phyloP scores from a whole-genome alignment of 2,797 vertebrate genomes.

The Acomys russatus region DNA sequence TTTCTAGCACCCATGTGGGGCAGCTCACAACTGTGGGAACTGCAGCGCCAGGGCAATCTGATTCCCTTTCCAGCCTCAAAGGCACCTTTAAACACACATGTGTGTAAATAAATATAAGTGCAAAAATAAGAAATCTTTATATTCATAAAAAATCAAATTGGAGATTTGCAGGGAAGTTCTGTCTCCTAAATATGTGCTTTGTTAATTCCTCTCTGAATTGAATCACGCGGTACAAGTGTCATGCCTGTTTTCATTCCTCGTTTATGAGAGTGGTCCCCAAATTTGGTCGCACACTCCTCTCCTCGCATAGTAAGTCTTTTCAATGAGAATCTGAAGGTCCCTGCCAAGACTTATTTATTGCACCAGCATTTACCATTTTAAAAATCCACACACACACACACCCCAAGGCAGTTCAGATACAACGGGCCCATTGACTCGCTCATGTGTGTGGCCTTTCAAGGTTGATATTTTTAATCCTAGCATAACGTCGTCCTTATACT shows the following conservation, averaged over 20 bases:
- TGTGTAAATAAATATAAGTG: neutral
- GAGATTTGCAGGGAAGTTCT: neutral
- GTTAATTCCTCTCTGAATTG: neutral
- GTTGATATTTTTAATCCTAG: slow-evolving; percentile 43
- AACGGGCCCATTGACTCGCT: slow-evolving; percentile 29
- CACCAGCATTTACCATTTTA: slow-evolving; percentile 1
- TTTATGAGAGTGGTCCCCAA: neutral
- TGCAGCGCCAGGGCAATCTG: neutral
- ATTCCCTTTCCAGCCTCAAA: neutral
- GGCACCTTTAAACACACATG: neutral
- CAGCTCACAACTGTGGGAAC: neutral
- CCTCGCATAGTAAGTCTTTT: neutral
- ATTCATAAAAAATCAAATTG: slow-evolving; percentile 12
- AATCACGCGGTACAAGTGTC: neutral
- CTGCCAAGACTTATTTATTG: neutral
- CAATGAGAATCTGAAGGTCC: slow-evolving; percentile 15
- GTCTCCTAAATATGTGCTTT: slow-evolving; percentile 18
- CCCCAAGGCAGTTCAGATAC: neutral
- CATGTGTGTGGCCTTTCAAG: slow-evolving; percentile 62
- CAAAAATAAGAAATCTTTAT: neutral
- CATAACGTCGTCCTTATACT: neutral
- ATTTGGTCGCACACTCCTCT: neutral
- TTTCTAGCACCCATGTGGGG: neutral
- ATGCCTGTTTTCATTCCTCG: neutral
- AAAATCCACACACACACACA: neutral